These are phyloP conservation scores for Puma concolor DNA, from an alignment of 2,113 vertebrate species.

Conservation along the genomic window DNA sequence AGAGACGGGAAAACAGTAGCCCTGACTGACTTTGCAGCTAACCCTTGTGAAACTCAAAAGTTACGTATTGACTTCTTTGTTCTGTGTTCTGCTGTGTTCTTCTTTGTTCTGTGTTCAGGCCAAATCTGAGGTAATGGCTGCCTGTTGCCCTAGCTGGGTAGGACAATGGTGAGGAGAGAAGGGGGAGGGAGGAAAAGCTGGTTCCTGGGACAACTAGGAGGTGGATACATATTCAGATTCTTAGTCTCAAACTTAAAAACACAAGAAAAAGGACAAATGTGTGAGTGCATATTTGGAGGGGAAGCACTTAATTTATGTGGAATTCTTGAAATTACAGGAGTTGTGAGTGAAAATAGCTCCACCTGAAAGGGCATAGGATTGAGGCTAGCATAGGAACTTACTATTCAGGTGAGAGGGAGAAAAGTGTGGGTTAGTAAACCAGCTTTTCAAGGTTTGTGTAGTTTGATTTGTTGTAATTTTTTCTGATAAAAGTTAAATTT, in stretches of 20 bases:
- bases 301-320: not conserved
- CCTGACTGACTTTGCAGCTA: not conserved
- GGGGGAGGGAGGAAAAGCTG: accelerated
- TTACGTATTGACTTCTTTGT: not conserved
- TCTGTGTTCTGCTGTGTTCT: not conserved
- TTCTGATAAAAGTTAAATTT: slow-evolving; percentile 16
- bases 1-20: not conserved
- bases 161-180: not conserved
- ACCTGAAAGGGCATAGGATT: not conserved
- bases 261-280: not conserved
- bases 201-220: not conserved
- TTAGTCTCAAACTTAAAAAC: not conserved
- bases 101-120: not conserved
- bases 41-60: not conserved
- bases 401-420: not conserved
- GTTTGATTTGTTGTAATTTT: not conserved
- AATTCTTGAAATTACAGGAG: not conserved
- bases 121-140: not conserved
- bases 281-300: not conserved
- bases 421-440: not conserved
- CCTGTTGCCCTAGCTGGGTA: not conserved
- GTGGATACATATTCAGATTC: not conserved
- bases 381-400: not conserved
- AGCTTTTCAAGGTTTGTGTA: not conserved
- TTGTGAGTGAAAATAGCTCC: not conserved